Conservation (phyloP, 2,888 invertebrate genomes). For the Biston stratarius region DNA sequence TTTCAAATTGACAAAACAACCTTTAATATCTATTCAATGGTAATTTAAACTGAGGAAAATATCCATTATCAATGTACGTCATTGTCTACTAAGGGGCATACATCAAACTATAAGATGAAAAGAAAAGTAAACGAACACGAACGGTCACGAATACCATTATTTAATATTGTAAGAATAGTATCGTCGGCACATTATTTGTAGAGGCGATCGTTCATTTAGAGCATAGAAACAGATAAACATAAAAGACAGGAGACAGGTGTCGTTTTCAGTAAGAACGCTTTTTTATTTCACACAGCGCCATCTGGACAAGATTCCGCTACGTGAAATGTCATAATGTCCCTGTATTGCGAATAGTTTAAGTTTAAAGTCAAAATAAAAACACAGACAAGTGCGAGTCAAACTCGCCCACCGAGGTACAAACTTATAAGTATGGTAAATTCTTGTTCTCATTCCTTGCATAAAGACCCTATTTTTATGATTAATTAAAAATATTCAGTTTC, state of each 20-base stretch:
- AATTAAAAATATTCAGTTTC: too few species aligned
- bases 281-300: neutral
- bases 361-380: too few species aligned
- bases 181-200: slow-evolving; percentile 63
- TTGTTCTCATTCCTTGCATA: too few species aligned
- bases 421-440: too few species aligned
- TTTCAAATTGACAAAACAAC: slow-evolving; percentile 37
- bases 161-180: slow-evolving; percentile 63
- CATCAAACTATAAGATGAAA: slow-evolving; percentile 54
- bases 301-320: too few species aligned
- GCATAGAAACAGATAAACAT: slow-evolving; percentile 54
- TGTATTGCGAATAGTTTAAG: too few species aligned
- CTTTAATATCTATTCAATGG: slow-evolving; percentile 31
- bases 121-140: slow-evolving; percentile 48
- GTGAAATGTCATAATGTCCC: too few species aligned
- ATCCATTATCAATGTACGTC: slow-evolving; percentile 52
- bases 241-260: neutral
- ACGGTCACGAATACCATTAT: slow-evolving; percentile 68
- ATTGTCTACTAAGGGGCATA: slow-evolving; percentile 58
- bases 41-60: slow-evolving; percentile 38
- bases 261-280: neutral
- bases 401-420: too few species aligned
- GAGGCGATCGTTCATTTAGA: slow-evolving; percentile 64
- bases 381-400: too few species aligned
- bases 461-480: too few species aligned